These are phyloP conservation scores for Drosophila sproati DNA, from an alignment of 1,140 invertebrate species.

Conservation along the genomic window DNA sequence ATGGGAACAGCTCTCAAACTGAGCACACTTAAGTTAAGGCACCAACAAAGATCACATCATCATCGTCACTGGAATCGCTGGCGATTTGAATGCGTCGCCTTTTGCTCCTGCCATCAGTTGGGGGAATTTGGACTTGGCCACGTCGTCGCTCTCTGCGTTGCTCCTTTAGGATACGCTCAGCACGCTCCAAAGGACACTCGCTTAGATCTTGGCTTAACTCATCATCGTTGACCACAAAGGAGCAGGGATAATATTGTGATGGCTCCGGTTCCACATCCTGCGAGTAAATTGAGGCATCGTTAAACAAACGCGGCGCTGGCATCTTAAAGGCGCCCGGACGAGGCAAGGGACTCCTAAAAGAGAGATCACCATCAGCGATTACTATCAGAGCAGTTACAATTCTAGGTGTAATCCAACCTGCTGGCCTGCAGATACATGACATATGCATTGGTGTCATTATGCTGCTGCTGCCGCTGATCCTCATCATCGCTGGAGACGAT, in stretches of 20 bases:
- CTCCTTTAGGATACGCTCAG: constrained; percentile 76
- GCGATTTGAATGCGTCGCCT: constrained; percentile 54
- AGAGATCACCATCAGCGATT: background rate
- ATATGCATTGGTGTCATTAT: constrained; percentile 85
- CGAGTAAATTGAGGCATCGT: constrained; percentile 74
- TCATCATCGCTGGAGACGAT: constrained; percentile 84
- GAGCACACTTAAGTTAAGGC: background rate
- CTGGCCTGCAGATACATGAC: constrained; percentile 87
- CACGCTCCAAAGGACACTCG: constrained; percentile 76
- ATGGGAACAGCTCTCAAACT: background rate
- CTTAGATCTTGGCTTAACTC: constrained; percentile 36
- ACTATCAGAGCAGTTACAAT: background rate
- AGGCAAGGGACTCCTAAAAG: constrained; percentile 61
- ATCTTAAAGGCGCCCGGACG: constrained; percentile 77
- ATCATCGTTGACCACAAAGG: constrained; percentile 69
- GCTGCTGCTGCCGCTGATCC: constrained; percentile 45
- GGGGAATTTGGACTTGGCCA: background rate
- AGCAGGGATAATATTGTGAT: constrained; percentile 70
- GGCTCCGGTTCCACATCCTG: constrained; percentile 59
- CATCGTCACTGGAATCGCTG: constrained; percentile 62
- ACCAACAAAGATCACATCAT: constrained; percentile 37
- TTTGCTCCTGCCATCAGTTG: constrained; percentile 5
- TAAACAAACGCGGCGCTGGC: constrained; percentile 55
- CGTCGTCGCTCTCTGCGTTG: constrained; percentile 48
- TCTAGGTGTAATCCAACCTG: constrained; percentile 76